A percentile compares a stretch with the other conserved stretches of the same genome.
Conservation (phyloP, 2,888 invertebrate genomes). For the Hypsopygia costalis region DNA sequence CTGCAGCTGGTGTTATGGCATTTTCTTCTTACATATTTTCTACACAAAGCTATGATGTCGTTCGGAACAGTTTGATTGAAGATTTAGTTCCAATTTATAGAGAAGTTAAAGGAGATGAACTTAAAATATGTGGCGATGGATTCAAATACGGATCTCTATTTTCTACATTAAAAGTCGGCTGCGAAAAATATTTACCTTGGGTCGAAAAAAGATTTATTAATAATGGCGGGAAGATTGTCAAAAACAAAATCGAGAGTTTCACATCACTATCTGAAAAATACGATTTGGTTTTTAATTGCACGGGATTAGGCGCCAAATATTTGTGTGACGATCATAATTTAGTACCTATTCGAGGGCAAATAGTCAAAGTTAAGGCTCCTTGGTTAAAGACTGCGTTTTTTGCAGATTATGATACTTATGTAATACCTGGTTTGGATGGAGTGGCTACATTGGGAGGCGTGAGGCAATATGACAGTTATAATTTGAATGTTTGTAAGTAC, state of each 20-base stretch:
- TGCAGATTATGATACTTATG: slow-evolving; percentile 91
- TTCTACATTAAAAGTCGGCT: slow-evolving; percentile 88
- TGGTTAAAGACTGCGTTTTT: slow-evolving; percentile 95
- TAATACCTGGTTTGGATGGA: slow-evolving; percentile 88
- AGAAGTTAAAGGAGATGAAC: slow-evolving; percentile 85
- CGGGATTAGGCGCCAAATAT: slow-evolving; percentile 90
- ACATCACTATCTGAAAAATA: slow-evolving; percentile 80
- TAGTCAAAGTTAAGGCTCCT: slow-evolving; percentile 90
- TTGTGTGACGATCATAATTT: slow-evolving; percentile 88
- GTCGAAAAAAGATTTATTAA: slow-evolving; percentile 81
- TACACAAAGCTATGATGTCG: slow-evolving; percentile 82
- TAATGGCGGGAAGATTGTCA: slow-evolving; percentile 82
- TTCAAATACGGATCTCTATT: slow-evolving; percentile 93
- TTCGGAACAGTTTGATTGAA: slow-evolving; percentile 89
- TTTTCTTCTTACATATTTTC: slow-evolving; percentile 91
- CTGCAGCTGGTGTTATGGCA: slow-evolving; percentile 85
- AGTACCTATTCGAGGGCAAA: slow-evolving; percentile 91
- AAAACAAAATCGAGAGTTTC: slow-evolving; percentile 80
- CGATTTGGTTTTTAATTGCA: slow-evolving; percentile 91
- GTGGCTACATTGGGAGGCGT: slow-evolving; percentile 91
- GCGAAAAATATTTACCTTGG: slow-evolving; percentile 89
- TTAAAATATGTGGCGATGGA: slow-evolving; percentile 85
- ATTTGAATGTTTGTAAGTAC: slow-evolving; percentile 82
- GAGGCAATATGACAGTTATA: slow-evolving; percentile 90
- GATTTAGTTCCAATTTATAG: slow-evolving; percentile 88